These are phyloP conservation scores for Homarus gammarus DNA, from an alignment of 2,888 invertebrate genomes.

Conservation along the genomic window DNA sequence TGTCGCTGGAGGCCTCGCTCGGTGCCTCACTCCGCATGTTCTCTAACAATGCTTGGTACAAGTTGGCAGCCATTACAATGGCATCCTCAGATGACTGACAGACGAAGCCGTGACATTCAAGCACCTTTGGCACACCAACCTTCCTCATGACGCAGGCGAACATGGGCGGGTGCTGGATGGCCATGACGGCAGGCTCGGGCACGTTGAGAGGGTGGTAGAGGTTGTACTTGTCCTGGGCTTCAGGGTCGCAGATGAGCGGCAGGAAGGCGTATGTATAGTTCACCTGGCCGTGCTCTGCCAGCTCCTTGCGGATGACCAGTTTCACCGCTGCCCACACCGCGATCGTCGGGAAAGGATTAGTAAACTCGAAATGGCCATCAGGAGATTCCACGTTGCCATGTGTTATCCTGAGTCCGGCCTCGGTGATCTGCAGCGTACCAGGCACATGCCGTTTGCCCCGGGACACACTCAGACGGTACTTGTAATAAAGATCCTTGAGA, in stretches of 20 bases:
- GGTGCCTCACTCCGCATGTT: conserved; percentile 82
- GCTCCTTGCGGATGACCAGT: conserved; percentile 83
- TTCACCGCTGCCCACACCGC: conserved; percentile 96
- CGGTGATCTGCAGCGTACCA: conserved; percentile 85
- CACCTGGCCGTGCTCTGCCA: conserved; percentile 61
- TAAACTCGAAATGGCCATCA: conserved; percentile 66
- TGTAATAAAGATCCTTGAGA: conserved; percentile 86
- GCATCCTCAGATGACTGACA: conserved; percentile 94
- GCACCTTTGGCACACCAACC: conserved; percentile 84
- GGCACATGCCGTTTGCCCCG: conserved; percentile 81
- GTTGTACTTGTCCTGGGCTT: conserved; percentile 76
- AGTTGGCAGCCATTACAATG: conserved; percentile 92
- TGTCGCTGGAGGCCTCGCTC: conserved; percentile 61
- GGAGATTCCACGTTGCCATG: conserved; percentile 54
- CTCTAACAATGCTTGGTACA: conserved; percentile 92
- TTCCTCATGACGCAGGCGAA: conserved; percentile 93
- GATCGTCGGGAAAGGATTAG: conserved; percentile 92
- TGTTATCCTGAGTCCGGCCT: conserved; percentile 73
- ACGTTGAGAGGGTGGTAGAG: conserved; percentile 75
- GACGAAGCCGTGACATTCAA: conserved; percentile 94
- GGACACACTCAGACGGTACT: conserved; percentile 79
- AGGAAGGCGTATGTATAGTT: conserved; percentile 87
- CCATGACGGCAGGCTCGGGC: conserved; percentile 72
- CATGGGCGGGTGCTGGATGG: conserved; percentile 86
- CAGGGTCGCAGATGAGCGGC: conserved; percentile 89